phyloP scores from a whole-genome alignment of 2,888 invertebrate species.

The Idaea dimidiata region DNA sequence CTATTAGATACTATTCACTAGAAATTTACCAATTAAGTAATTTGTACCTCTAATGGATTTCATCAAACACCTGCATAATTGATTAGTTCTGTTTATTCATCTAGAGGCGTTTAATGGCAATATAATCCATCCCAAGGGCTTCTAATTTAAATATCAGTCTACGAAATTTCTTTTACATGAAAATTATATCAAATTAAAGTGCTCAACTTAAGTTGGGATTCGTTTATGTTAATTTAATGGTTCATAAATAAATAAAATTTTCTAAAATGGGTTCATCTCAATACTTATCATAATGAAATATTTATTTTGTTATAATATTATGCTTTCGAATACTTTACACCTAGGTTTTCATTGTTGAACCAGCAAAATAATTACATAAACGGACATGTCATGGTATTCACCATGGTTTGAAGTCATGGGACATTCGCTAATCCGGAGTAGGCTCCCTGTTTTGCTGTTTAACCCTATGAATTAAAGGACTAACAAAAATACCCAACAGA shows the following conservation, averaged over 20 bases:
- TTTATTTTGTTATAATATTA: constrained; percentile 1
- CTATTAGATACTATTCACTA: neutral
- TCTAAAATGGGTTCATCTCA: neutral
- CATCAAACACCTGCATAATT: neutral
- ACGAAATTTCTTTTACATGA: neutral
- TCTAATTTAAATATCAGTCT: constrained; percentile 1
- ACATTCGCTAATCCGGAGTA: too few species aligned
- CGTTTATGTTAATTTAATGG: constrained; percentile 1
- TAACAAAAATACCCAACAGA: too few species aligned
- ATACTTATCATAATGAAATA: neutral
- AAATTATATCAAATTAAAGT: constrained; percentile 1
- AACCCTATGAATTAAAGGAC: too few species aligned
- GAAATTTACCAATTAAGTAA: neutral
- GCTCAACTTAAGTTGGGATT: neutral
- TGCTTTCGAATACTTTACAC: too few species aligned
- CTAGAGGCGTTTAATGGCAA: neutral
- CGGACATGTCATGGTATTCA: too few species aligned
- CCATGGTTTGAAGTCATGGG: too few species aligned
- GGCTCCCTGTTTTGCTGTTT: too few species aligned
- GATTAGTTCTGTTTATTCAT: constrained; percentile 4
- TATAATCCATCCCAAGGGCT: neutral
- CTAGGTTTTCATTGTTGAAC: too few species aligned
- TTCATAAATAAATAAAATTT: constrained; percentile 2
- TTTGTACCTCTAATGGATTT: constrained; percentile 3
- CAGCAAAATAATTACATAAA: too few species aligned